Percentiles rank a stretch among this genome's conserved stretches.
Evolutionary conservation across 2,888 invertebrate species (phyloP).

Genomic region (Teleogryllus oceanicus): DNA sequence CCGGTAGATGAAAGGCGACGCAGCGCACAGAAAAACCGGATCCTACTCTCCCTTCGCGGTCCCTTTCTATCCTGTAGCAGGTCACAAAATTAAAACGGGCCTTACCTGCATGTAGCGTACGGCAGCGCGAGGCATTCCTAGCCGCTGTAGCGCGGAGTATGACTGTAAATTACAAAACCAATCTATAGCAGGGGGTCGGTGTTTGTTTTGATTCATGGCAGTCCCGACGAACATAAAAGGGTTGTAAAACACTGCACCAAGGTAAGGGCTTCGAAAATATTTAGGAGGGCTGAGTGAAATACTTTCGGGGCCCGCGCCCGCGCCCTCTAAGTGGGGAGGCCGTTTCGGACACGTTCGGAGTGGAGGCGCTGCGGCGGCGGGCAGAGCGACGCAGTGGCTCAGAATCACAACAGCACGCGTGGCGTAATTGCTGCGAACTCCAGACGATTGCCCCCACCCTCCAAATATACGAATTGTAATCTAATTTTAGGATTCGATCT

Average conservation of each 20-base stretch:
- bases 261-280: background rate
- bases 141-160: background rate
- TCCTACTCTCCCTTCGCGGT: too few relatives aligned
- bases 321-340: background rate
- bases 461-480: too few relatives aligned
- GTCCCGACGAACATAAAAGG: constrained; percentile 9
- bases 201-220: constrained; percentile 18
- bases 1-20: background rate
- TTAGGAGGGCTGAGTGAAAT: background rate
- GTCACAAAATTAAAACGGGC: background rate
- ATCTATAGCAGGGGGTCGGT: constrained; percentile 8
- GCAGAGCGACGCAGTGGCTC: too few relatives aligned
- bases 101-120: background rate
- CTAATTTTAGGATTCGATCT: too few relatives aligned
- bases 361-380: too few relatives aligned
- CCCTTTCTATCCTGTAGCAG: background rate
- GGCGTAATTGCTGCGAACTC: too few relatives aligned
- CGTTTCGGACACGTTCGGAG: background rate
- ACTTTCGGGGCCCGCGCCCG: background rate
- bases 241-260: constrained; percentile 9
- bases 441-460: fast-evolving
- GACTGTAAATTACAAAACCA: constrained; percentile 1
- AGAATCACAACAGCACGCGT: too few relatives aligned
- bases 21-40: background rate
- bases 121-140: background rate